Percentiles rank a stretch among this genome's conserved stretches.
Evolutionary conservation across 2,888 invertebrate genomes (phyloP).

Genomic region (Drosophila formosana): DNA sequence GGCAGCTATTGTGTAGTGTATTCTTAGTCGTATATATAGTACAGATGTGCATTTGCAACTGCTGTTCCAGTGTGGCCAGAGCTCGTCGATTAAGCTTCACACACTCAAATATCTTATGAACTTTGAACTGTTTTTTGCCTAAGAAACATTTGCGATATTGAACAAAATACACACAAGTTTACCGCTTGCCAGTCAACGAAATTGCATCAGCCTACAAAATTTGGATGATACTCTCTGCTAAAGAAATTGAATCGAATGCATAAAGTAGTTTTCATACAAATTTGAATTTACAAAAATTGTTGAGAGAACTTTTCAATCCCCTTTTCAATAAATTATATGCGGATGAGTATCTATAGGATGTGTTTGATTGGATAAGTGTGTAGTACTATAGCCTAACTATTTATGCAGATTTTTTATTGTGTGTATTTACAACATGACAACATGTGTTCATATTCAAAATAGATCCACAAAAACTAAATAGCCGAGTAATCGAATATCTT

Average conservation of each 20-base stretch:
- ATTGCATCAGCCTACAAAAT: neutral
- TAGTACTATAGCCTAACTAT: conserved; percentile 23
- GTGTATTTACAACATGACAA: conserved; percentile 38
- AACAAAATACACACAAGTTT: conserved; percentile 1
- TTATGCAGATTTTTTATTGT: conserved; percentile 39
- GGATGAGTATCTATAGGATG: neutral
- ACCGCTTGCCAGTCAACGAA: neutral
- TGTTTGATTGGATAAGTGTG: conserved; percentile 2
- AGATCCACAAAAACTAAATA: conserved; percentile 17
- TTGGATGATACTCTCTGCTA: neutral
- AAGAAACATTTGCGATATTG: conserved; percentile 2
- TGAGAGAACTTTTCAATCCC: neutral
- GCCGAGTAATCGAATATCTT: conserved; percentile 20
- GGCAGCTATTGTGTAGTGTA: conserved; percentile 34
- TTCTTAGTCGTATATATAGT: conserved; percentile 17
- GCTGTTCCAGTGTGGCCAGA: conserved; percentile 22
- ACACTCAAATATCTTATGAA: conserved; percentile 22
- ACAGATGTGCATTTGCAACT: conserved; percentile 18
- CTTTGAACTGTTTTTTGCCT: conserved; percentile 12
- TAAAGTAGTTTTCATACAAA: neutral
- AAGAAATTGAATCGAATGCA: neutral
- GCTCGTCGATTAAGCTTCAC: conserved; percentile 10
- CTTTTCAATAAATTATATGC: neutral
- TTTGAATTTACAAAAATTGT: neutral
- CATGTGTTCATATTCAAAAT: conserved; percentile 38